Base-by-base conservation (phyloP, 2,113 vertebrate genomes). In the Bambusicola thoracicus region DNA sequence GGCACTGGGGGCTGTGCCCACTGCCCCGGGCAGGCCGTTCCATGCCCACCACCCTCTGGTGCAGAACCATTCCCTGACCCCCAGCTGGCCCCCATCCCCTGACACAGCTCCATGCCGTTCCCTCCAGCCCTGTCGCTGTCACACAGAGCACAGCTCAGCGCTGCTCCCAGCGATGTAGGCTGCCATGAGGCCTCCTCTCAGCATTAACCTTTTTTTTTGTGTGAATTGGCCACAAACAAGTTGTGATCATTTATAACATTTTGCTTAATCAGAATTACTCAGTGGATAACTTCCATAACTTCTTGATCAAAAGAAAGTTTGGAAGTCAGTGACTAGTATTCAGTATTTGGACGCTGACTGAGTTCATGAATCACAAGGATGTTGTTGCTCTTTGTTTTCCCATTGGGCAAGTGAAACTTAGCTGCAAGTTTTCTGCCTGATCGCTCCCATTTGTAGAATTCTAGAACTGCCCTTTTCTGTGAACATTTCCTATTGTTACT, bases 401-500 rank as follows among this genome's bases (percentile, higher is more conserved):
- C 34, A 29, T 1, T 59, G 34, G 18, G 24, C 65, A 80, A 83
- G 25, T 80, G 67, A 90, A 87, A 44, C 43, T 79, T 51, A 80
- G 10, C 44, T 92, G 83, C 6, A 19, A 40, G 11, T 81, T 94
- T 88, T 85, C n/a, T 88, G n/a, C 51, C 49, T 1, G 12, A 87
- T 72, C 65, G 34, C 7, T 86, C 27, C 13, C 81, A 32, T 38
- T 56, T 83, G 38, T 63, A 66, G 72, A 87, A 89, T 44, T 75
- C 61, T 32, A 85, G 65, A 90, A 51, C 14, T 72, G 65, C 36
- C 48, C 58, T 83, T 93, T 82, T 69, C 51, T 87, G 17, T 83
- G 79, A 88, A 32, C 29, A 11, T 83, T 96, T 87, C 75, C 46
- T 80, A 87, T 75, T 70, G 40, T 85, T 91, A 11, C 41, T 74